Evolutionary conservation across 2,888 invertebrate species (phyloP).

Genomic region (Phlogophora meticulosa): DNA sequence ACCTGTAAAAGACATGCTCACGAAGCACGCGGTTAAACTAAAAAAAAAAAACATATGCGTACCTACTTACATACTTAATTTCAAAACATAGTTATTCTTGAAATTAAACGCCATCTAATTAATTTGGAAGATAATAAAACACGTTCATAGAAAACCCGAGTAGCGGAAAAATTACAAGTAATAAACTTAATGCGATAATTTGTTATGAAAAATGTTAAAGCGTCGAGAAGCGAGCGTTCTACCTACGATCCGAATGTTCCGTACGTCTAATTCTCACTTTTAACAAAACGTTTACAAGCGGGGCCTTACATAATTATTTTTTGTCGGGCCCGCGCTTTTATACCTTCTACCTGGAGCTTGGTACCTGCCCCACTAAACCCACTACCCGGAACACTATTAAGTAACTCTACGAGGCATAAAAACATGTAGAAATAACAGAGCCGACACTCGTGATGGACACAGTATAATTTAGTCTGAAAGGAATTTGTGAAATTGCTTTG

Average conservation of each 20-base stretch:
- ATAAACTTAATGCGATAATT: conserved; percentile 68
- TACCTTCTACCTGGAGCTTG: conserved; percentile 82
- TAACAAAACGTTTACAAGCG: conserved; percentile 73
- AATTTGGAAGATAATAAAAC: conserved; percentile 66
- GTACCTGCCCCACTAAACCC: conserved; percentile 84
- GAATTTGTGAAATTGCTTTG: conserved; percentile 76
- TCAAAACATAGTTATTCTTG: conserved; percentile 55
- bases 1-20: neutral
- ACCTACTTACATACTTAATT: conserved; percentile 23
- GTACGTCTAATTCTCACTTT: conserved; percentile 71
- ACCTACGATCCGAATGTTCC: conserved; percentile 52
- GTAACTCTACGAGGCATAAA: conserved; percentile 84
- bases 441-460: conserved; percentile 76
- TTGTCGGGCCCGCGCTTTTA: conserved; percentile 74
- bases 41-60: conserved; percentile 27
- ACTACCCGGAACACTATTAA: conserved; percentile 89
- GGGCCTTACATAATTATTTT: conserved; percentile 76
- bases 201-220: conserved; percentile 62
- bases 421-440: conserved; percentile 80
- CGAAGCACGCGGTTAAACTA: neutral
- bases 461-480: conserved; percentile 77
- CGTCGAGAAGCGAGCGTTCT: conserved; percentile 48
- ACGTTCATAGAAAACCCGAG: conserved; percentile 60
- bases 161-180: conserved; percentile 66
- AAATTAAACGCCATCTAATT: conserved; percentile 71